Evolutionary conservation across 1,140 invertebrate species (phyloP).

Genomic region (Drosophila burlai): DNA sequence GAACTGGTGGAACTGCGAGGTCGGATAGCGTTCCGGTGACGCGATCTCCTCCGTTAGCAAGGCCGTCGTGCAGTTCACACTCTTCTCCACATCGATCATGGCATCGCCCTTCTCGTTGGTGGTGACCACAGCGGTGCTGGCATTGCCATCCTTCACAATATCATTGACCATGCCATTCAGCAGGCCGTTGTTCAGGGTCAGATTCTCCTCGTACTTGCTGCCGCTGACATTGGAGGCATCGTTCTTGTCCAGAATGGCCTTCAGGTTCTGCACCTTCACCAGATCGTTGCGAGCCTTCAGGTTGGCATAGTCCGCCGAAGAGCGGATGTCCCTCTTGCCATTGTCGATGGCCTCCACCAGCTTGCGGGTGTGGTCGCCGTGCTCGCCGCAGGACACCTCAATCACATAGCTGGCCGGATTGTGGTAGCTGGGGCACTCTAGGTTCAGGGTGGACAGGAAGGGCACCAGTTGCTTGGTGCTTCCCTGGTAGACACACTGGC

Average conservation of each 20-base stretch:
- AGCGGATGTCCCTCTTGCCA: conserved; percentile 91
- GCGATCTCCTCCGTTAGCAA: conserved; percentile 87
- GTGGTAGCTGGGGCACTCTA: conserved; percentile 97
- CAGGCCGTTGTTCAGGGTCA: conserved; percentile 73
- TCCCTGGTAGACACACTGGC: conserved; percentile 97
- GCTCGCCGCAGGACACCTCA: conserved; percentile 97
- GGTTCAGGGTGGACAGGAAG: conserved; percentile 92
- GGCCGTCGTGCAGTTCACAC: conserved; percentile 88
- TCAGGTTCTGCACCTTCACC: conserved; percentile 77
- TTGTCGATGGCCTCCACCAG: conserved; percentile 94
- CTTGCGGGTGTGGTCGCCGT: conserved; percentile 95
- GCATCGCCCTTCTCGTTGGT: conserved; percentile 82
- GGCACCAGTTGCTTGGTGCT: conserved; percentile 94
- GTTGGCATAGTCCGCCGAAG: conserved; percentile 85
- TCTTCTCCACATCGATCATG: conserved; percentile 87
- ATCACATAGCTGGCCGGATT: conserved; percentile 99
- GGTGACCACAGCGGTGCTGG: conserved; percentile 48
- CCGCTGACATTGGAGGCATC: conserved; percentile 85
- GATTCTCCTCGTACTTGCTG: conserved; percentile 86
- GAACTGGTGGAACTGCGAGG: conserved; percentile 91
- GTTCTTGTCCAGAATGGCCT: conserved; percentile 86
- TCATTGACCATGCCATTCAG: conserved; percentile 88
- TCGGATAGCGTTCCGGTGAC: conserved; percentile 90
- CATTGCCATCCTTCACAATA: conserved; percentile 87
- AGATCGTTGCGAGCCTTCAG: conserved; percentile 86